Evolutionary conservation across 2,797 vertebrate species (phyloP), one percentile per base, ranked within the genome.

Genomic region (Amniataba percoides): DNA sequence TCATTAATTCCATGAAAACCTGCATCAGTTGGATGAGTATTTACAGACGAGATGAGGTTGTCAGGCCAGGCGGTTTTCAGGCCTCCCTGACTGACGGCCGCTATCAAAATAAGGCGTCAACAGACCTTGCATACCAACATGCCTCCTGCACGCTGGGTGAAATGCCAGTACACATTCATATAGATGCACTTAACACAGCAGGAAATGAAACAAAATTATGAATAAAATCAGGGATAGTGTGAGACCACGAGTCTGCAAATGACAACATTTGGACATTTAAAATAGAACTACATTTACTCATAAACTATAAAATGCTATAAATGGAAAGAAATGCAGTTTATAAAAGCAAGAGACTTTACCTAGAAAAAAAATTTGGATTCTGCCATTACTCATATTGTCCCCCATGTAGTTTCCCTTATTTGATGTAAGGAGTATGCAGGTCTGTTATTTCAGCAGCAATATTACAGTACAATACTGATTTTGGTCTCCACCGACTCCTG

Each of bases 1-100:
- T 94, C 92, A 93, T 95, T 95, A 94, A 94, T 93, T 93, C 90
- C 82, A 86, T 83, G 88, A 92, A 87, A 91, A 92, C 85, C 81
- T 79, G 82, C 91, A 93, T 94, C 91, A 94, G 85, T 89, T 88
- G 84, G 88, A 94, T 92, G 88, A 91, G 89, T 94, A 88, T 93
- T 89, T 94, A 95, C 90, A 88, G 87, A 92, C 79, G 89, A 89
- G 90, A 91, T 78, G 85, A 82, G 77, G 78, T 68, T 89, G 90
- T 90, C 89, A 83, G 76, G 65, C 63, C 62, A 56, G 46, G 66
- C 61, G 21, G 40, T 74, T 73, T 80, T 52, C n/a, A 57, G 23
- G 64, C 74, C 51, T 51, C 36, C 42, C 8, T 72, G 77, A 90
- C 57, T 78, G 84, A 87, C 51, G 25, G 63, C 74, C 70, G n/a